Evolutionary conservation across 2,888 invertebrate genomes (phyloP), one percentile per base, ranked within the genome.

Genomic region (Folsomia candida): DNA sequence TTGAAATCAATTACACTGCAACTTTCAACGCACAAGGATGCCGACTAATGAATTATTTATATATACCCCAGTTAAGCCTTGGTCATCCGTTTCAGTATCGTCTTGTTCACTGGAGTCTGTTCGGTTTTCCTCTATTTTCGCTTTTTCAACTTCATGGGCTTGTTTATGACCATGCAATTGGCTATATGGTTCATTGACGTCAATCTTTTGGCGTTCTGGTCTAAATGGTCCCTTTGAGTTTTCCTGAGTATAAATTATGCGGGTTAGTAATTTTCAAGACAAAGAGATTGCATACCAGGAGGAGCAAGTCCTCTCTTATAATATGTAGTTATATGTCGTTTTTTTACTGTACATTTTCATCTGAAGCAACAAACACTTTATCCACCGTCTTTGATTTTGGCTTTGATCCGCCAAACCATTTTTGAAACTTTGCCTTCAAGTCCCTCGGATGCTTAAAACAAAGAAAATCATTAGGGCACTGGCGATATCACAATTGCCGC

Each of bases 401-500:
- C 57, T 78, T 78, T 20, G 75, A 67, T 29, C 87, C 86, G 73
- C 87, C 87, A 83, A 92, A 91, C 76, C 97, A 86, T 84, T 94
- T 96, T 81, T 94, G 93, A 74, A 97, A 97, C 84, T 97, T 94
- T 66, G 93, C 93, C 85, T 95, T 95, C 78, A 97, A 86, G 82
- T 97, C 97, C 83, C 89, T 90, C 54, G 99, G 99, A 87, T 99
- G 98, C n/a, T n/a, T n/a, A n/a, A n/a, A n/a, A n/a, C n/a, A n/a
- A n/a, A n/a, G n/a, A n/a, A n/a, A n/a, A n/a, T n/a, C n/a, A n/a
- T n/a, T n/a, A n/a, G n/a, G n/a, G n/a, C n/a, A n/a, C n/a, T n/a
- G n/a, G n/a, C n/a, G n/a, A n/a, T n/a, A n/a, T n/a, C n/a, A n/a
- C n/a, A n/a, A n/a, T n/a, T n/a, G n/a, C n/a, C n/a, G n/a, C n/a